These are phyloP conservation scores for Coilia nasus DNA, from an alignment of 2,797 vertebrate species.

Conservation along the genomic window DNA sequence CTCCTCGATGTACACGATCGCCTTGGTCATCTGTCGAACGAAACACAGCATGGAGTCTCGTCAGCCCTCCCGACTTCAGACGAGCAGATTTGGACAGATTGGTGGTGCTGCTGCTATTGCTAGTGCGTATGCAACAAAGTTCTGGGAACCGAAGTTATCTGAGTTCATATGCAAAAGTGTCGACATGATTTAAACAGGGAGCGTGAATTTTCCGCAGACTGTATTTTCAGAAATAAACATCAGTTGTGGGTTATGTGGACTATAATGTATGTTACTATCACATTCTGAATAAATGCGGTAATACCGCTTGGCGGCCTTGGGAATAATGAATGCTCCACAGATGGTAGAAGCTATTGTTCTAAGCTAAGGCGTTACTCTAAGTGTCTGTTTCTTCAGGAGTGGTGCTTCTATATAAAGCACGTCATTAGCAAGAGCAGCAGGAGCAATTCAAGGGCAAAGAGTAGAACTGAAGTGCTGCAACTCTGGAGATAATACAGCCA, in stretches of 20 bases:
- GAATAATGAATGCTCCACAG: neutral
- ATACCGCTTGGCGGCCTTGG: neutral
- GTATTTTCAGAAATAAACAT: neutral
- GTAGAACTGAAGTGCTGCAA: neutral
- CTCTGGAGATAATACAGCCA: neutral
- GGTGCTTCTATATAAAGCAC: neutral
- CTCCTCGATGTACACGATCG: constrained; percentile 92
- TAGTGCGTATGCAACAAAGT: neutral
- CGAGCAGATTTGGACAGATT: constrained; percentile 68
- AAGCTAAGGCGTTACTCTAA: neutral
- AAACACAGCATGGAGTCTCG: constrained; percentile 88
- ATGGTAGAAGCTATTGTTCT: constrained; percentile 9
- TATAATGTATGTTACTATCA: no score
- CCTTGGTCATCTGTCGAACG: constrained; percentile 87
- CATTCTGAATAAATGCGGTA: neutral
- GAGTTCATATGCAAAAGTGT: neutral
- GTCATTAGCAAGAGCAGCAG: neutral
- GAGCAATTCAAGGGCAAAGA: neutral
- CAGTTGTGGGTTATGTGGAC: neutral
- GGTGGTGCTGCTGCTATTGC: no score
- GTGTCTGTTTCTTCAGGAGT: neutral
- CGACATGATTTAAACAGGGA: neutral
- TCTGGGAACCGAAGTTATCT: neutral
- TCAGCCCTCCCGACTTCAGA: constrained; percentile 76
- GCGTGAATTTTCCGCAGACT: neutral